Evolutionary conservation across 1,140 invertebrate species (phyloP).

Genomic region (Pristionchus pacificus): DNA sequence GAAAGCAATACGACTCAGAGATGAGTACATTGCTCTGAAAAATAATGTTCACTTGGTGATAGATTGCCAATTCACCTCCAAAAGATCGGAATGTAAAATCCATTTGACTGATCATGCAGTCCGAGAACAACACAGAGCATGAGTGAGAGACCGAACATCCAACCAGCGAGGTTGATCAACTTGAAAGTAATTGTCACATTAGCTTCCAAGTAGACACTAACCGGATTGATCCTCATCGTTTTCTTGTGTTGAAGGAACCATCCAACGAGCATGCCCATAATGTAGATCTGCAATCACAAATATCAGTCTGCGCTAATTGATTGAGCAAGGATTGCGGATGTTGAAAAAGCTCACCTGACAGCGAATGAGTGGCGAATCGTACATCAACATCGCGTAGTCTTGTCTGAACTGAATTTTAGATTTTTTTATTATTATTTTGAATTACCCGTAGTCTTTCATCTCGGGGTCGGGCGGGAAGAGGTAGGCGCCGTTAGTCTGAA

Average conservation of each 20-base stretch:
- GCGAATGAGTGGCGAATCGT: conserved; percentile 7
- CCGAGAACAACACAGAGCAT: conserved; percentile 9
- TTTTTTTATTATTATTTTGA: too few species aligned
- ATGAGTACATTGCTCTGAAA: conserved; percentile 71
- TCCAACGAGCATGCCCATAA: conserved; percentile 9
- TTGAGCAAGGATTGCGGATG: not conserved
- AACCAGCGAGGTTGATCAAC: not conserved
- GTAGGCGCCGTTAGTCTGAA: not conserved
- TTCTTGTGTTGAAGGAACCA: not conserved
- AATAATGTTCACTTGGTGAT: not conserved
- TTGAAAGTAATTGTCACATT: not conserved
- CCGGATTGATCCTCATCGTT: not conserved
- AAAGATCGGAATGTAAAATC: not conserved
- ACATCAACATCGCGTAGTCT: conserved; percentile 11
- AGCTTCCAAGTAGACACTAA: not conserved
- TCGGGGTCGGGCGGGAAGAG: not conserved
- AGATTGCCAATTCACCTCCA: not conserved
- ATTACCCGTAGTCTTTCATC: not conserved
- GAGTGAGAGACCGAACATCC: not conserved
- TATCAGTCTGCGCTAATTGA: too few species aligned
- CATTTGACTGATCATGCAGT: conserved; percentile 18
- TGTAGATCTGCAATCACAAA: conserved; percentile 1
- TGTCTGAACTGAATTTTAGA: too few species aligned
- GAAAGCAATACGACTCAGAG: conserved; percentile 78
- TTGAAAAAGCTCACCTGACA: not conserved